Conservation (phyloP, 1,140 invertebrate species). For the Galendromus occidentalis region DNA sequence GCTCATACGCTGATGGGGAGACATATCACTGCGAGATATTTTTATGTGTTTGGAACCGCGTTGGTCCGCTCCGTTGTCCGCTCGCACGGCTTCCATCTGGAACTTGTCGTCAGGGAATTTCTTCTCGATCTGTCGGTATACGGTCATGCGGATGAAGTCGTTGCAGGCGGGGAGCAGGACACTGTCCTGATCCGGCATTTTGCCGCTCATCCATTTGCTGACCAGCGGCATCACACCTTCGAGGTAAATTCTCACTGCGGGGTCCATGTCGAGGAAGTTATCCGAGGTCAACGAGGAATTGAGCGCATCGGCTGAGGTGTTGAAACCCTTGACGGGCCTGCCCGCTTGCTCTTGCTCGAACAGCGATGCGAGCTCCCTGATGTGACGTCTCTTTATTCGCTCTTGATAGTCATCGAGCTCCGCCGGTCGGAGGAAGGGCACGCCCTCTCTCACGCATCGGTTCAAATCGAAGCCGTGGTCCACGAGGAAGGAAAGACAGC, state of each 20-base stretch:
- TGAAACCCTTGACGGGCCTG: background rate
- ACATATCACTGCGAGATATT: background rate
- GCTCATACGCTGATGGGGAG: background rate
- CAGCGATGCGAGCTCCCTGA: background rate
- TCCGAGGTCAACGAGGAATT: background rate
- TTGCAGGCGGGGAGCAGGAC: background rate
- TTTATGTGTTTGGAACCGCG: background rate
- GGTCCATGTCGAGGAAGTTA: background rate
- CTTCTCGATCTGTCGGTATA: background rate
- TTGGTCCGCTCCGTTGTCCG: background rate
- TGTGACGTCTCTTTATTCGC: background rate
- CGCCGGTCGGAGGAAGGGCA: background rate
- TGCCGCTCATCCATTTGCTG: background rate
- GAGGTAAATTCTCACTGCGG: background rate
- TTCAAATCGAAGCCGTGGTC: conserved; percentile 3
- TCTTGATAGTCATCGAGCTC: background rate
- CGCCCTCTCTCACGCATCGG: background rate
- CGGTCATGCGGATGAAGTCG: background rate
- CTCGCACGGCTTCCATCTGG: background rate
- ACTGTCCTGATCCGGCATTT: background rate
- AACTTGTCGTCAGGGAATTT: background rate
- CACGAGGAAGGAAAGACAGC: background rate
- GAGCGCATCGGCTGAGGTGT: background rate
- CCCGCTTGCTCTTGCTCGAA: background rate
- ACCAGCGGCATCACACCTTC: background rate